A percentile compares a stretch with the other conserved stretches of the same genome.
These are phyloP conservation scores for Brachionus rotundiformis DNA, from an alignment of 1,140 invertebrate species.

Conservation along the genomic window DNA sequence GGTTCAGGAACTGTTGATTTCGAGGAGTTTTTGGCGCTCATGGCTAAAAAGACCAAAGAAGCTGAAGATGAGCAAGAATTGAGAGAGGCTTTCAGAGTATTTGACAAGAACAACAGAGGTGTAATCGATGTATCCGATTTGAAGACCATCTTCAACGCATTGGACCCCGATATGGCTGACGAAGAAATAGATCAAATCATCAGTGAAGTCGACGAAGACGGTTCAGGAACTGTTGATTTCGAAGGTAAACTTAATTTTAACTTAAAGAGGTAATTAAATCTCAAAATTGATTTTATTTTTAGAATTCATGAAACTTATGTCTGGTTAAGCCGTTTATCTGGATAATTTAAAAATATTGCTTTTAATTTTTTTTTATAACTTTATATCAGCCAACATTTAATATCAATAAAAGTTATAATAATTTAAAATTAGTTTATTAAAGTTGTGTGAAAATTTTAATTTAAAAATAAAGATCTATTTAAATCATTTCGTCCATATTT, in stretches of 20 bases:
- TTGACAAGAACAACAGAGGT: conserved; percentile 64
- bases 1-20: conserved; percentile 55
- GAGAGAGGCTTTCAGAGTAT: conserved; percentile 63
- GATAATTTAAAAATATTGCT: conserved; percentile 12
- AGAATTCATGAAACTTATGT: conserved; percentile 52
- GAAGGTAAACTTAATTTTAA: conserved; percentile 60
- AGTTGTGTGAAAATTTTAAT: not conserved
- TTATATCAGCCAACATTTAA: conserved; percentile 15
- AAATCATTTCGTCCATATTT: not conserved
- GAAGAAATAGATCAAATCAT: conserved; percentile 66
- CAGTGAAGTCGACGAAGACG: conserved; percentile 64
- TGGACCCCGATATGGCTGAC: conserved; percentile 64
- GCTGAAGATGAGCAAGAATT: conserved; percentile 64
- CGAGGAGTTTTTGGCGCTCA: conserved; percentile 60
- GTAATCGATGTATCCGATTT: conserved; percentile 58
- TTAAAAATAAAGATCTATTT: conserved; percentile 7
- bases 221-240: conserved; percentile 65
- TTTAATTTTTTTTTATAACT: not conserved
- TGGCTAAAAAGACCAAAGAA: conserved; percentile 60
- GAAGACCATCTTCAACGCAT: conserved; percentile 61
- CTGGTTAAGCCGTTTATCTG: conserved; percentile 42
- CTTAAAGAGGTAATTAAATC: not conserved
- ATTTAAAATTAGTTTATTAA: conserved; percentile 23
- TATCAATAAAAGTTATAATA: conserved; percentile 22
- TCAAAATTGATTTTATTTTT: not conserved